phyloP scores from a whole-genome alignment of 2,797 vertebrate genomes.

The Eulemur albifrons region DNA sequence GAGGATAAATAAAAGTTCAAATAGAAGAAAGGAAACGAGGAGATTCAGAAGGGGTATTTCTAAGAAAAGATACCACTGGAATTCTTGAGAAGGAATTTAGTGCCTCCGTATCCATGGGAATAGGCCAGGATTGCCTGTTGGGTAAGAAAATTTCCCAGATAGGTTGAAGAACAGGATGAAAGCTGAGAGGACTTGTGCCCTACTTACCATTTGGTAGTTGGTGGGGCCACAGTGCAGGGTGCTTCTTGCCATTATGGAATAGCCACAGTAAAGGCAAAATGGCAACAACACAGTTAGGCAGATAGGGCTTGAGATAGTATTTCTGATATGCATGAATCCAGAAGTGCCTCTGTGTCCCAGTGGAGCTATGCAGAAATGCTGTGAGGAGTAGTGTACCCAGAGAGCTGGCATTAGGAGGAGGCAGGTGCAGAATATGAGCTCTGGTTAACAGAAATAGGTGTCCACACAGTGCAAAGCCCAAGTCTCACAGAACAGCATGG shows the following conservation, averaged over 20 bases:
- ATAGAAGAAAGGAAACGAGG: not conserved
- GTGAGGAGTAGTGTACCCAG: not conserved
- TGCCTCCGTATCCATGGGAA: not conserved
- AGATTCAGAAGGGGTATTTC: not conserved
- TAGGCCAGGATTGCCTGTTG: not conserved
- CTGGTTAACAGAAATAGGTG: not conserved
- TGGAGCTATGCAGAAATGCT: not conserved
- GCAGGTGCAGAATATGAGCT: not conserved
- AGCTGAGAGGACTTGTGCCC: not conserved
- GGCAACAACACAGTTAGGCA: not conserved
- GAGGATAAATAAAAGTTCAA: not conserved
- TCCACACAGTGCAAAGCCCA: not conserved
- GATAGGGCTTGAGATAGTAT: not conserved
- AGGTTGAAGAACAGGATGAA: not conserved
- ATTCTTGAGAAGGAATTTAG: not conserved
- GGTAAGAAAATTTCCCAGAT: not conserved
- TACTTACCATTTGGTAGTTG: not conserved
- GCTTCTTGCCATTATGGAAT: not conserved
- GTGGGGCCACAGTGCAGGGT: not conserved
- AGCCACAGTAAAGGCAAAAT: not conserved
- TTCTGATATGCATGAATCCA: not conserved
- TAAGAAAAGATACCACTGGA: not conserved
- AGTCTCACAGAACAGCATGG: not conserved
- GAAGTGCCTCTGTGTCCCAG: not conserved
- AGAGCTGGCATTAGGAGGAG: not conserved